A percentile compares a stretch with the other conserved stretches of the same genome.
Evolutionary conservation across 2,797 vertebrate species (phyloP).

Genomic region (Poliocrania exsul): DNA sequence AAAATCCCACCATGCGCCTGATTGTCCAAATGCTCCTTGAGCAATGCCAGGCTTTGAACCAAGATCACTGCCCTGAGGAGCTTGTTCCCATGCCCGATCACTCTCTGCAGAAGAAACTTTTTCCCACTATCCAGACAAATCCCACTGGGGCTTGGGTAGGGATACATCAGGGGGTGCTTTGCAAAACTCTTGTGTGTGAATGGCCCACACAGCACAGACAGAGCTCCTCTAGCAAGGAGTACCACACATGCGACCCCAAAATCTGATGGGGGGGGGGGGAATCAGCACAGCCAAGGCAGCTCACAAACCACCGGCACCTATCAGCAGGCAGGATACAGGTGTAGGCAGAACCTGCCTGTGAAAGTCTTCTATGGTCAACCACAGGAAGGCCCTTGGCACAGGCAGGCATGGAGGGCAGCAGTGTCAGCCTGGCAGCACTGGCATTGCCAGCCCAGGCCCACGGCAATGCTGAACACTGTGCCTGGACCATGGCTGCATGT

Average conservation of each 20-base stretch:
- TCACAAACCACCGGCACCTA: background rate
- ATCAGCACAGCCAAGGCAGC: background rate
- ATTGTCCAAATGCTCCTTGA: background rate
- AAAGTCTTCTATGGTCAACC: background rate
- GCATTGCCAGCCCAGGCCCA: background rate
- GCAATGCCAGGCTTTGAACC: background rate
- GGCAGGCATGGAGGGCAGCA: background rate
- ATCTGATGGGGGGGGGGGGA: fast-evolving
- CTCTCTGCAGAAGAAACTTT: background rate
- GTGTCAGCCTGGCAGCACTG: background rate
- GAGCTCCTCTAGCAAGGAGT: background rate
- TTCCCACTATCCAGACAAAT: background rate
- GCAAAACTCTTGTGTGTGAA: background rate
- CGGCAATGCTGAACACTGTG: fast-evolving
- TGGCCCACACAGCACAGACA: background rate
- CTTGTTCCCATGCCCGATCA: background rate
- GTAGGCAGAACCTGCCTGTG: background rate
- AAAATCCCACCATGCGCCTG: background rate
- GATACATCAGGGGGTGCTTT: background rate
- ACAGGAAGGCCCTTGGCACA: background rate
- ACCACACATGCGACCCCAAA: fast-evolving
- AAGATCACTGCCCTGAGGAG: background rate
- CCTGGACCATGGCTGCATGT: fast-evolving
- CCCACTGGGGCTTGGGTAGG: background rate
- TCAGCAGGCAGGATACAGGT: background rate